phyloP scores from a whole-genome alignment of 2,113 vertebrate genomes.

The Rhagologus leucostigma region DNA sequence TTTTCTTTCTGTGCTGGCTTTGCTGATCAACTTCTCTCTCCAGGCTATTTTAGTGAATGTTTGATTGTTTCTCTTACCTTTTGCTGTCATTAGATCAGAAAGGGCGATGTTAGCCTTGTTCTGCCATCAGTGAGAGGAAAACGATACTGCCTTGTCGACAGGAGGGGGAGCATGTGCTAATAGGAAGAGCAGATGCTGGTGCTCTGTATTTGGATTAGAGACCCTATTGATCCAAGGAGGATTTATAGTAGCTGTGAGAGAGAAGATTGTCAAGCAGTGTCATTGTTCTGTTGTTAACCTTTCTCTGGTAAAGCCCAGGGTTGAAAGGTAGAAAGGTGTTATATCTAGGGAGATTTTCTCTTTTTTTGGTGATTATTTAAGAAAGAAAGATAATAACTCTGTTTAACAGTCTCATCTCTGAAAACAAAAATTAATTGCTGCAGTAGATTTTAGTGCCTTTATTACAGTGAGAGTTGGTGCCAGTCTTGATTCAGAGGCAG shows the following conservation, averaged over 20 bases:
- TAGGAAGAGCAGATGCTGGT: constrained; percentile 11
- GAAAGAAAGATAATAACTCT: background rate
- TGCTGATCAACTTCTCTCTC: background rate
- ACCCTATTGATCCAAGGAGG: constrained; percentile 67
- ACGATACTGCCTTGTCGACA: constrained; percentile 23
- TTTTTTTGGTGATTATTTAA: background rate
- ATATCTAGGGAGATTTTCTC: background rate
- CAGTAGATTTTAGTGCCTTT: background rate
- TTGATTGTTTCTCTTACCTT: background rate
- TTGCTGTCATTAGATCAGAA: background rate
- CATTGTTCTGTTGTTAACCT: constrained; percentile 58
- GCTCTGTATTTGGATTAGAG: constrained; percentile 54
- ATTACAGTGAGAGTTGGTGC: background rate
- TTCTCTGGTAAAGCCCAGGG: background rate
- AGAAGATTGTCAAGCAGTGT: constrained; percentile 50
- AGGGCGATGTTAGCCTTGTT: background rate
- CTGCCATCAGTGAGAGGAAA: constrained; percentile 12
- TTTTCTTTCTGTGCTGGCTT: background rate
- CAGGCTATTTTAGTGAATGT: background rate
- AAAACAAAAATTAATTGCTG: constrained; percentile 33
- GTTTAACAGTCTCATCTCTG: background rate
- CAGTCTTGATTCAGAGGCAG: constrained; percentile 5
- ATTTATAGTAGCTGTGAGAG: constrained; percentile 61
- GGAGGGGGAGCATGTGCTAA: constrained; percentile 36
- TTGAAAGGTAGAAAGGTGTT: constrained; percentile 2